These are phyloP conservation scores for Solea solea DNA, from an alignment of 2,113 vertebrate genomes.

Conservation along the genomic window DNA sequence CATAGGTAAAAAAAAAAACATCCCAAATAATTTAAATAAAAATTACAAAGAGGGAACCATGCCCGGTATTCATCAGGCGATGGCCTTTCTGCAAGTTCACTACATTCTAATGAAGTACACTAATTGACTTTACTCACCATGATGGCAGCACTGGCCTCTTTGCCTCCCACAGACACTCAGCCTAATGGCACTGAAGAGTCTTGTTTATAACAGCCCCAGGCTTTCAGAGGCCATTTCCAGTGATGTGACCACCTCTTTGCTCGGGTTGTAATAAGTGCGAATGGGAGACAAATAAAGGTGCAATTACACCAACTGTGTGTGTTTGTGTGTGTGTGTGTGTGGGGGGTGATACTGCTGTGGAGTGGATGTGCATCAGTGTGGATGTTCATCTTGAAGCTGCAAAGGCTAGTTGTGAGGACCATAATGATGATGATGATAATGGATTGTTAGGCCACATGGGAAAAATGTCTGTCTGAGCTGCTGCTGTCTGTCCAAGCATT, in stretches of 20 bases:
- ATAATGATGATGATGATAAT: conserved; percentile 48
- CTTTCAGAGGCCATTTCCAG: conserved; percentile 80
- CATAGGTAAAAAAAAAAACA: no score
- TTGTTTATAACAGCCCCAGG: conserved; percentile 62
- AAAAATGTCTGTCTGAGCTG: conserved; percentile 18
- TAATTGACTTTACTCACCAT: conserved; percentile 61
- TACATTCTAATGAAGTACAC: conserved; percentile 65
- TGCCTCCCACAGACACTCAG: conserved; percentile 53
- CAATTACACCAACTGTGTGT: conserved; percentile 69
- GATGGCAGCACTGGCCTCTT: conserved; percentile 29
- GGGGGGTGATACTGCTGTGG: conserved; percentile 9
- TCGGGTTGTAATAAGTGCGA: conserved; percentile 71
- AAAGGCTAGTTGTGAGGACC: conserved; percentile 8
- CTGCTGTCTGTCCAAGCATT: conserved; percentile 5
- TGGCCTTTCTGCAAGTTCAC: conserved; percentile 40
- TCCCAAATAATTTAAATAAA: background rate
- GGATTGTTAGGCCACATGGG: conserved; percentile 26
- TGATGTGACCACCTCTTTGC: conserved; percentile 66
- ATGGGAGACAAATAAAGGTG: conserved; percentile 77
- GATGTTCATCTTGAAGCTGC: conserved; percentile 26
- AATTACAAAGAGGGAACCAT: conserved; percentile 13
- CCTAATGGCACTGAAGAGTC: conserved; percentile 73
- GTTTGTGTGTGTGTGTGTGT: background rate
- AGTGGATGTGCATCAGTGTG: conserved; percentile 5
- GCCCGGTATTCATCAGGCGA: conserved; percentile 4